phyloP scores from a whole-genome alignment of 1,140 invertebrate species.

The Anoplolepis gracilipes region DNA sequence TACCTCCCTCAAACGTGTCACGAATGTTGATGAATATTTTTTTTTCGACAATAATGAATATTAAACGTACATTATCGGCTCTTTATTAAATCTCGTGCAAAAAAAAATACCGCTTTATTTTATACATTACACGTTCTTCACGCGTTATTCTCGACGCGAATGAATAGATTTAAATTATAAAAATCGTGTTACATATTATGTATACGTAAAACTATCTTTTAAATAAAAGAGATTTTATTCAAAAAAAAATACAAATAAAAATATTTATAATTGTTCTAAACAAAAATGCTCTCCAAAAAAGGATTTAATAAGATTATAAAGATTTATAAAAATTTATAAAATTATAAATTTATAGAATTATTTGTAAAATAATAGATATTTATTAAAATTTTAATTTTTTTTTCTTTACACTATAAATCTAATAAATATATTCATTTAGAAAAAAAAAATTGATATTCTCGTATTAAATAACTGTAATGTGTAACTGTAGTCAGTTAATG shows the following conservation, averaged over 20 bases:
- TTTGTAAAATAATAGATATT: background rate
- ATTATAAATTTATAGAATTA: no score
- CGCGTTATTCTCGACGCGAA: background rate
- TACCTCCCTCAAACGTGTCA: slow-evolving; percentile 39
- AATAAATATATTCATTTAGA: no score
- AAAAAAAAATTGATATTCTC: no score
- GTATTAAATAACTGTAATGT: background rate
- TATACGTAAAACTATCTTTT: background rate
- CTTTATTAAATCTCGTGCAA: slow-evolving; percentile 38
- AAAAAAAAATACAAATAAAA: background rate
- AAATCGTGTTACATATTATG: background rate
- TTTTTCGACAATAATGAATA: slow-evolving; percentile 51
- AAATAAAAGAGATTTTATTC: background rate
- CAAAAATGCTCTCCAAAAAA: background rate
- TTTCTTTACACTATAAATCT: no score
- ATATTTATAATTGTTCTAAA: background rate
- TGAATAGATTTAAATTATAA: background rate
- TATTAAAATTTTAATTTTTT: no score
- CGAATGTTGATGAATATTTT: slow-evolving; percentile 55
- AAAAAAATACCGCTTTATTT: slow-evolving; percentile 36
- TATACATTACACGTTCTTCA: background rate
- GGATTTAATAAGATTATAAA: background rate
- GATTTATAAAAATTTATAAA: background rate
- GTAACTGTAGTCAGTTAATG: background rate
- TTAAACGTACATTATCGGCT: slow-evolving; percentile 52